Base-by-base conservation (phyloP, 1,140 invertebrate genomes). In the Rhyzopertha dominica region DNA sequence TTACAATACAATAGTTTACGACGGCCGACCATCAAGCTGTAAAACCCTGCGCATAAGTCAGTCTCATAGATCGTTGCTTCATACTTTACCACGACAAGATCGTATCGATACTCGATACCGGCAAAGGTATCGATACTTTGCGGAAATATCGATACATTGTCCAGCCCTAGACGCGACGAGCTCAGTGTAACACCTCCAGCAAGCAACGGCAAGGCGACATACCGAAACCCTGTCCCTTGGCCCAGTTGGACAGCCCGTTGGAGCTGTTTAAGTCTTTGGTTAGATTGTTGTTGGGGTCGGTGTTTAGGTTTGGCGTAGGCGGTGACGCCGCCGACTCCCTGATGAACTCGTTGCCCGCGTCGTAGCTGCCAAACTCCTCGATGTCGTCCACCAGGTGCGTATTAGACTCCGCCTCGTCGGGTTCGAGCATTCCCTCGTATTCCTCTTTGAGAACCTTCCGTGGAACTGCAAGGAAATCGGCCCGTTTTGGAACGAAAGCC, bases 381-480 rank as follows among this genome's bases (percentile, higher is more conserved):
- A 70, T 68, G 36, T 66, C 63, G 23, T 60, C 59, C 26, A 49
- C 45, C 14, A 54, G 41, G 32, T 55, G 46, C 7, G 70, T 61
- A 28, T 73, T 65, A 20, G 68, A 49, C 40, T 76, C 70, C 46
- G 69, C 57, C 58, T 90, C 85, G 56, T 90, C 87, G 5, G 75
- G 68, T 62, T 87, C 82, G n/a, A 76, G 64, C 19, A 77, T 70
- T 18, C 80, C 80, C 58, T 87, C 83, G 61, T 83, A 89, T 51
- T 80, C 74, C 49, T 88, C 84, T 51, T 82, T 84, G 5, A 94
- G 67, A 20, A 93, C 87, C 66, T 82, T 82, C 46, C 87, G 75
- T 19, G 87, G 88, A 38, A 92, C 90, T 92, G 44, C 12, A 43
- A 55, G 35, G 29, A 31, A n/a, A 5, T 37, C 12, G n/a, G n/a